These are phyloP conservation scores for Epizoanthus stellaris DNA, from an alignment of 92 coral and sea anemone genomes.

Conservation along the genomic window DNA sequence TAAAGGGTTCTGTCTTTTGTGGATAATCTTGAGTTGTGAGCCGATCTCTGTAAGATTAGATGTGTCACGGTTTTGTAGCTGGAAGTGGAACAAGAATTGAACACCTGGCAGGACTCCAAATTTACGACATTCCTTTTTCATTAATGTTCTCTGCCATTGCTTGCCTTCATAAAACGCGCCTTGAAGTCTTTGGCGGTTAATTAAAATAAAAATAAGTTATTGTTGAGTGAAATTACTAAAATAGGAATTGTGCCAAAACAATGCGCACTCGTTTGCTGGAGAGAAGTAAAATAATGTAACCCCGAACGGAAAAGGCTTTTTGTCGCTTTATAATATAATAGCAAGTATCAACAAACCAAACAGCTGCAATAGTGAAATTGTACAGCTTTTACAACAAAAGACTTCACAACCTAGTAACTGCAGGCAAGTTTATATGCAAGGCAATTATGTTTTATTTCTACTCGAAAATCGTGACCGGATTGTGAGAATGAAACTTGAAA, in stretches of 20 bases:
- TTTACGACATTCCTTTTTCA: not conserved
- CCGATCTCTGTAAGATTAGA: conserved; percentile 21
- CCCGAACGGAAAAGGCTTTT: not conserved
- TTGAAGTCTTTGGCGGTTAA: too few species aligned
- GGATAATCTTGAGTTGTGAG: not conserved
- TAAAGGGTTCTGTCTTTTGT: not conserved
- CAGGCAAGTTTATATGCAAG: conserved; percentile 14
- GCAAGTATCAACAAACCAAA: not conserved
- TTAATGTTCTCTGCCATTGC: conserved; percentile 8
- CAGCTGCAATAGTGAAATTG: conserved; percentile 36
- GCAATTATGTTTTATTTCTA: not conserved
- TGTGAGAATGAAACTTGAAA: not conserved
- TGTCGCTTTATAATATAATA: conserved; percentile 1
- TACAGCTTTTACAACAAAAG: conserved; percentile 32
- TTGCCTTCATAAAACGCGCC: too few species aligned
- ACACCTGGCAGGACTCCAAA: conserved; percentile 27
- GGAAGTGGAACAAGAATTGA: not conserved
- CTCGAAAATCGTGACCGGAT: not conserved
- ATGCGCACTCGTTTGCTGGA: not conserved
- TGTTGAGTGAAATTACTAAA: too few species aligned
- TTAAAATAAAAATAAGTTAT: too few species aligned
- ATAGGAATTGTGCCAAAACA: too few species aligned
- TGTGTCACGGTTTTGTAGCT: conserved; percentile 12
- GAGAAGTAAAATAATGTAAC: not conserved
- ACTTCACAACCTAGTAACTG: conserved; percentile 9